Base-by-base conservation (phyloP, 2,113 vertebrate species). In the Albula goreensis region DNA sequence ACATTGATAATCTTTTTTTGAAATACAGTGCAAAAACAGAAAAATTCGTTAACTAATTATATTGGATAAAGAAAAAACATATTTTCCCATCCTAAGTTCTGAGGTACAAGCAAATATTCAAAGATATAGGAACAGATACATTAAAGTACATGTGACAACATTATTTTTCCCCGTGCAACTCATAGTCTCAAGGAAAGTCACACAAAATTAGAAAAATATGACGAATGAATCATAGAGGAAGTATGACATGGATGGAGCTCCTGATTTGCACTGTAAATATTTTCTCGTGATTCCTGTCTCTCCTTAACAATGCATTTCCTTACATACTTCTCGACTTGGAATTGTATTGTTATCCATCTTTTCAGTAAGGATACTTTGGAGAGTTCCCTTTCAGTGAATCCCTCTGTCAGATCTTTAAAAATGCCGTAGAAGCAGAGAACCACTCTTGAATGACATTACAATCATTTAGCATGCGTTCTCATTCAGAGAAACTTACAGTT, bases 271-370 rank as follows among this genome's bases (percentile, higher is more conserved):
- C 9, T n/a, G 10, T 31, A 13, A 6, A 31, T 74, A 31, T 74
- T 74, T 31, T 11, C 70, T 74, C 9, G 8, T 74, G 70, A n/a
- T 31, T 88, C 86, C 87, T 86, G 82, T 83, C 41, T 83, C 25
- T 87, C 5, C 70, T 10, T 74, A 31, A 74, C 70, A 74, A 74
- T 74, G 82, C 90, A 53, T 88, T 89, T 85, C 86, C 56, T 87
- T 60, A 86, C 86, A 7, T 79, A 89, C 84, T 22, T n/a, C 13
- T 50, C 82, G 31, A 56, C 7, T 56, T 56, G 53, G 53, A 12
- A 56, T 56, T 56, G 53, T 7, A 56, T 56, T 56, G 6, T 12
- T 56, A 56, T 56, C 7, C 31, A 0, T 41, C 31, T 41, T 41
- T 41, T 41, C 31, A 41, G 31, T 41, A 41, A 41, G 31, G 1